A percentile compares a stretch with the other conserved stretches of the same genome.
Conservation (phyloP, 2,888 invertebrate genomes). For the Dendrolimus houi region DNA sequence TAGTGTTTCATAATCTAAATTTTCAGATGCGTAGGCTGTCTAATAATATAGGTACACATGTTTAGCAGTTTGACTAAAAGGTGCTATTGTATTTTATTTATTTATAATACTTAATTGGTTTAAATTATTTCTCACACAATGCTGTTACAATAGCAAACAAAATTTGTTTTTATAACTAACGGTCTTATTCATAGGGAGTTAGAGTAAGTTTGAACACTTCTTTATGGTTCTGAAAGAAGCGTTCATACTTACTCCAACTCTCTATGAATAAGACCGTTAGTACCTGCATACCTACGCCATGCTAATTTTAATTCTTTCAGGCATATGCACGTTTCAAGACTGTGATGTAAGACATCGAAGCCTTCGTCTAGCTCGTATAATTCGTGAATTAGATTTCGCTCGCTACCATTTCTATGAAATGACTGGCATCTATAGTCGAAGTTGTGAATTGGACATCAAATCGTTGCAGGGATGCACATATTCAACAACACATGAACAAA, state of each 20-base stretch:
- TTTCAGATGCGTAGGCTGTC: no score
- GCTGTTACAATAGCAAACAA: no score
- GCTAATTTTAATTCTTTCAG: constrained; percentile 19
- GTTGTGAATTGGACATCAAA: constrained; percentile 29
- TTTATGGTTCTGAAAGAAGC: no score
- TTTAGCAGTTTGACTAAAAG: no score
- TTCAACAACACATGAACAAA: constrained; percentile 26
- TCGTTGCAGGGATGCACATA: constrained; percentile 58
- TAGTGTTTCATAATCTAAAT: no score
- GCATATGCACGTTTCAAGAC: constrained; percentile 56
- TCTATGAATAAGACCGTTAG: no score
- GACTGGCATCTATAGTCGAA: constrained; percentile 47
- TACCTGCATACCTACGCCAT: neutral
- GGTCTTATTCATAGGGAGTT: neutral
- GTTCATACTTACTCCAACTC: no score
- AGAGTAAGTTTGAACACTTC: no score
- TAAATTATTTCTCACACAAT: no score
- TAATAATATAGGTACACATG: no score
- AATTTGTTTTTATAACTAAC: neutral
- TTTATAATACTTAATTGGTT: no score
- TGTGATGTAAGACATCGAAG: constrained; percentile 39
- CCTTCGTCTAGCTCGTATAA: constrained; percentile 42
- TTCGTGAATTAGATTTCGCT: constrained; percentile 59
- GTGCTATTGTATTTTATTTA: no score
- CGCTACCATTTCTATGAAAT: constrained; percentile 55